Evolutionary conservation across 2,113 vertebrate species (phyloP).

Genomic region (Alosa alosa): DNA sequence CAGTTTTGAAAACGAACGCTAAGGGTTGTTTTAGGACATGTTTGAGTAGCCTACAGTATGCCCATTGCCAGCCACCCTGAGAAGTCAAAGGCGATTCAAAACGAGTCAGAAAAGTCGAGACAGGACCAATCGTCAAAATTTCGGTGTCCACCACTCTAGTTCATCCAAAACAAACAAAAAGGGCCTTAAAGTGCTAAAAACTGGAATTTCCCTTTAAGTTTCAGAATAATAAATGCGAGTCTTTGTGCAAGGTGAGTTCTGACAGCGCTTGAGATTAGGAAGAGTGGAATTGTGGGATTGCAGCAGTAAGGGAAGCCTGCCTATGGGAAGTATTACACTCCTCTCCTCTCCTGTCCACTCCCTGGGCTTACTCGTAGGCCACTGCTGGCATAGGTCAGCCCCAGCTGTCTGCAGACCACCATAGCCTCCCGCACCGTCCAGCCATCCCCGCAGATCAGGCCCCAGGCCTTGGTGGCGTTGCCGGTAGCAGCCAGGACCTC

Average conservation of each 20-base stretch:
- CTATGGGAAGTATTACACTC: neutral
- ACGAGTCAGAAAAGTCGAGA: no score
- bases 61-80: no score
- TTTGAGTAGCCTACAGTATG: no score
- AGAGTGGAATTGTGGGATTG: neutral
- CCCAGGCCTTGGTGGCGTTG: slow-evolving; percentile 77
- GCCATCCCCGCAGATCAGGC: slow-evolving; percentile 88
- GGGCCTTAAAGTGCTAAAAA: no score
- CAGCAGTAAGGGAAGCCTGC: neutral
- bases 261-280: neutral
- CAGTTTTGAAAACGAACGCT: no score
- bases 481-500: slow-evolving; percentile 74
- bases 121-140: no score
- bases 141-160: no score
- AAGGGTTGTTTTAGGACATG: no score
- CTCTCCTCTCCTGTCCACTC: neutral
- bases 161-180: no score
- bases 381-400: slow-evolving; percentile 89
- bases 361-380: slow-evolving; percentile 83
- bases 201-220: no score
- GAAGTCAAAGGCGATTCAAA: no score
- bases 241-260: neutral
- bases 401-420: slow-evolving; percentile 91
- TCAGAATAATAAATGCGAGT: neutral
- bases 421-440: slow-evolving; percentile 88